These are phyloP conservation scores for Criorhina ranunculi DNA, from an alignment of 2,888 invertebrate genomes.

Conservation along the genomic window DNA sequence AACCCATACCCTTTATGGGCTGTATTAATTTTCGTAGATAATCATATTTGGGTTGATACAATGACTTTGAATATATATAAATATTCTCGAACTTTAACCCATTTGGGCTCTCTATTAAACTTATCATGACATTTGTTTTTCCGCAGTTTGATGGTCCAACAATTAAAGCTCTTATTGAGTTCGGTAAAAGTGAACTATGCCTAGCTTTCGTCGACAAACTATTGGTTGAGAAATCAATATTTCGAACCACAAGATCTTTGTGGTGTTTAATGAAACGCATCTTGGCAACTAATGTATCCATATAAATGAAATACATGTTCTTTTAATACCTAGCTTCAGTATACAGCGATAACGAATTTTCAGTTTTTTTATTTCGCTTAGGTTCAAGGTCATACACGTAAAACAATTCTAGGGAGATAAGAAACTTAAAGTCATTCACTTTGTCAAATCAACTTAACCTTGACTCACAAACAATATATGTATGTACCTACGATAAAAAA, in stretches of 20 bases:
- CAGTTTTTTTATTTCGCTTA: too few relatives aligned
- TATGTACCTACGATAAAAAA: too few relatives aligned
- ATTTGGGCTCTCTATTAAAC: constrained; percentile 80
- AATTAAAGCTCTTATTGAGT: constrained; percentile 78
- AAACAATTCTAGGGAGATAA: too few relatives aligned
- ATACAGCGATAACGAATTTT: too few relatives aligned
- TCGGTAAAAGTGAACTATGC: constrained; percentile 80
- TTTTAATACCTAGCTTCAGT: too few relatives aligned
- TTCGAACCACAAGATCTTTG: constrained; percentile 4
- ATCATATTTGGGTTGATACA: constrained; percentile 78
- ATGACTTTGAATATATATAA: constrained; percentile 81
- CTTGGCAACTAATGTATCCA: too few relatives aligned
- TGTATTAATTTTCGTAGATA: constrained; percentile 74
- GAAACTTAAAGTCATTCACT: too few relatives aligned
- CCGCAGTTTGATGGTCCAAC: constrained; percentile 81
- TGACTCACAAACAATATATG: too few relatives aligned
- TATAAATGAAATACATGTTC: too few relatives aligned
- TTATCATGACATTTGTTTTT: constrained; percentile 81
- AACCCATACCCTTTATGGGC: constrained; percentile 64
- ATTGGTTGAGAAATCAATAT: constrained; percentile 16
- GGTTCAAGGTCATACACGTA: too few relatives aligned
- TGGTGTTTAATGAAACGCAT: too few relatives aligned
- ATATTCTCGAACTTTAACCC: constrained; percentile 82
- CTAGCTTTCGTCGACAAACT: constrained; percentile 20
- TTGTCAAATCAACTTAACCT: too few relatives aligned